phyloP scores from a whole-genome alignment of 2,797 vertebrate species.

The Gorsachius magnificus region DNA sequence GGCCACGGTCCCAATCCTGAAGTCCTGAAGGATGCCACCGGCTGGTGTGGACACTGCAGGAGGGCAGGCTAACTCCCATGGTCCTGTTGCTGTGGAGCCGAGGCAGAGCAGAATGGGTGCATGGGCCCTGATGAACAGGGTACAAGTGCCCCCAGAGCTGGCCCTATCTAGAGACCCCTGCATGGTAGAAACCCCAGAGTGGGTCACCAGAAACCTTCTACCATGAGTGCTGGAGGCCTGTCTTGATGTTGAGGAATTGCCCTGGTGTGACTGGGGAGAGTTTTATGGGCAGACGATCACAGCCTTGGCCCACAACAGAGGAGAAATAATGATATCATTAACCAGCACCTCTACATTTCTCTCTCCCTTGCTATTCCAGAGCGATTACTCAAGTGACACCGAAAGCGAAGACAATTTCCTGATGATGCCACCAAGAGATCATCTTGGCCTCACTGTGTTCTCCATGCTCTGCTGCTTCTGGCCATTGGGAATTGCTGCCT shows the following conservation, averaged over 20 bases:
- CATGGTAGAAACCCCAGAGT: not conserved
- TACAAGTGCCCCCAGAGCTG: not conserved
- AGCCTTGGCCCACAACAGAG: not conserved
- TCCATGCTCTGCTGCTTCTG: constrained; percentile 99
- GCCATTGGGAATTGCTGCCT: constrained; percentile 93
- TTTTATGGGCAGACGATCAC: not conserved
- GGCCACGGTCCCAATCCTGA: not conserved
- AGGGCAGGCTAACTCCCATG: not conserved
- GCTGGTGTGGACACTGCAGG: not conserved
- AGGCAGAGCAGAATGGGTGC: not conserved
- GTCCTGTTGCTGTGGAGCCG: not conserved
- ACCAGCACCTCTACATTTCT: not conserved
- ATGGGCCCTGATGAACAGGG: not conserved
- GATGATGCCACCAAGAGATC: constrained; percentile 91
- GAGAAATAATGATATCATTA: not conserved
- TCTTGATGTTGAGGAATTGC: not conserved
- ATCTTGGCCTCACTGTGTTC: constrained; percentile 93
- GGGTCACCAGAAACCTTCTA: not conserved
- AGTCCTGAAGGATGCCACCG: not conserved
- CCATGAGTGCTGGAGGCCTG: not conserved
- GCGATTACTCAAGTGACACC: constrained; percentile 90
- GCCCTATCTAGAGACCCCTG: not conserved
- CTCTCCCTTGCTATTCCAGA: constrained; percentile 72
- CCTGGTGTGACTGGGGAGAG: not conserved
- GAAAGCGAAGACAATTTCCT: constrained; percentile 95